These are phyloP conservation scores for Lonchura striata DNA, from an alignment of 2,113 vertebrate genomes.

Conservation along the genomic window DNA sequence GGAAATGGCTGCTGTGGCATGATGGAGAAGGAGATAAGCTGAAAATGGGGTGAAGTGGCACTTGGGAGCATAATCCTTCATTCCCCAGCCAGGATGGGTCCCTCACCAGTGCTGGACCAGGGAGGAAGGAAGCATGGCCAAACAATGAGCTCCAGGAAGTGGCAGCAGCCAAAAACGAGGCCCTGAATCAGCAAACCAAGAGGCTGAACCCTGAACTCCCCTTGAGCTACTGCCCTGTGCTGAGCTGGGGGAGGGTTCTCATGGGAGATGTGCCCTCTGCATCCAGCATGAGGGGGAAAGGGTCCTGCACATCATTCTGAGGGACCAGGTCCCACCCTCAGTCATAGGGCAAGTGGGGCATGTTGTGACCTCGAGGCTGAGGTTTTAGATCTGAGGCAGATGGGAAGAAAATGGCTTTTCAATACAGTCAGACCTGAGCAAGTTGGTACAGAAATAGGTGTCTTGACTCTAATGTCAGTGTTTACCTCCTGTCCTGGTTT, in stretches of 20 bases:
- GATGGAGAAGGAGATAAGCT: background rate
- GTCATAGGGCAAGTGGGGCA: background rate
- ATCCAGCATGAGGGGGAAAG: background rate
- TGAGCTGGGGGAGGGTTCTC: background rate
- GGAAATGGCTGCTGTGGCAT: background rate
- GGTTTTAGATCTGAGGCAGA: background rate
- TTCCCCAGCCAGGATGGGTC: background rate
- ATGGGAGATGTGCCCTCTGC: background rate
- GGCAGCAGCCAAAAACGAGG: background rate
- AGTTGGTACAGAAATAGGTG: background rate
- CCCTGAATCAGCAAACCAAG: background rate
- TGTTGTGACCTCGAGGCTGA: rapidly evolving
- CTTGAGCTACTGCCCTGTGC: rapidly evolving
- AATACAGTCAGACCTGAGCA: background rate
- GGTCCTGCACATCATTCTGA: background rate
- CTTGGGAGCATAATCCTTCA: background rate
- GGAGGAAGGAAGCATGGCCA: background rate
- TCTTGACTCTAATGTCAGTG: background rate
- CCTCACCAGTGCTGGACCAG: rapidly evolving
- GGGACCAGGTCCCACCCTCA: background rate
- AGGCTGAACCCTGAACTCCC: background rate
- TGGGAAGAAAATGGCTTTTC: background rate
- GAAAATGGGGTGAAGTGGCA: rapidly evolving
- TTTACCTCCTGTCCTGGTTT: background rate
- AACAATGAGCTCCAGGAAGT: background rate